Evolutionary conservation across 2,888 invertebrate species (phyloP).

Genomic region (Acutogordius australiensis): DNA sequence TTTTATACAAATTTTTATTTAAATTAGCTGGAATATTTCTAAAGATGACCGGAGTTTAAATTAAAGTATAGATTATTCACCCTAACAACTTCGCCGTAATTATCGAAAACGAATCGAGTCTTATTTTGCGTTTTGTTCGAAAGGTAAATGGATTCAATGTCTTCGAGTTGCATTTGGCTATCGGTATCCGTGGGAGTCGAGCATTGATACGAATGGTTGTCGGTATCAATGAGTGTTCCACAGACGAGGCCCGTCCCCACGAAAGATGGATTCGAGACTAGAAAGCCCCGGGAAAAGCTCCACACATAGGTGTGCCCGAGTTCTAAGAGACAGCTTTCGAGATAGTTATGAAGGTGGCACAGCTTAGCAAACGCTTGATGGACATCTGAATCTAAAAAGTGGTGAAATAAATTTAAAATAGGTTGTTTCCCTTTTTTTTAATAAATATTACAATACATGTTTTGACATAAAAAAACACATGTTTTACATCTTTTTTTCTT

Average conservation of each 20-base stretch:
- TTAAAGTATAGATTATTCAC: too few species aligned
- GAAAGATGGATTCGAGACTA: constrained; percentile 4
- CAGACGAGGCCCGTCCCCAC: not conserved
- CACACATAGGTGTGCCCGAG: not conserved
- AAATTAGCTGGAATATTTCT: too few species aligned
- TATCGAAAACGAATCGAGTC: not conserved
- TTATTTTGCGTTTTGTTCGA: not conserved
- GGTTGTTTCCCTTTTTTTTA: too few species aligned
- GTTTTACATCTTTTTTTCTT: too few species aligned
- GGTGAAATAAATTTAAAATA: too few species aligned
- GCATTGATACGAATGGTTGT: too few species aligned
- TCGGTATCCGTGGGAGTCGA: too few species aligned
- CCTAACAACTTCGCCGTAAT: not conserved
- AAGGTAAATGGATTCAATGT: not conserved
- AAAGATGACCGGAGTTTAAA: too few species aligned
- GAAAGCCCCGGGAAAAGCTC: constrained; percentile 4
- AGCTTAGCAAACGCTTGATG: not conserved
- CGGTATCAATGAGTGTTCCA: not conserved
- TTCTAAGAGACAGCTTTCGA: not conserved
- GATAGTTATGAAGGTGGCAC: not conserved
- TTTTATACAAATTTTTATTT: too few species aligned
- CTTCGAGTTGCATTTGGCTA: not conserved
- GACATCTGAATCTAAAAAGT: not conserved
- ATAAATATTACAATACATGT: too few species aligned
- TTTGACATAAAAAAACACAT: too few species aligned